These are phyloP conservation scores for Grantiella picta DNA, from an alignment of 2,113 vertebrate species.

Conservation along the genomic window DNA sequence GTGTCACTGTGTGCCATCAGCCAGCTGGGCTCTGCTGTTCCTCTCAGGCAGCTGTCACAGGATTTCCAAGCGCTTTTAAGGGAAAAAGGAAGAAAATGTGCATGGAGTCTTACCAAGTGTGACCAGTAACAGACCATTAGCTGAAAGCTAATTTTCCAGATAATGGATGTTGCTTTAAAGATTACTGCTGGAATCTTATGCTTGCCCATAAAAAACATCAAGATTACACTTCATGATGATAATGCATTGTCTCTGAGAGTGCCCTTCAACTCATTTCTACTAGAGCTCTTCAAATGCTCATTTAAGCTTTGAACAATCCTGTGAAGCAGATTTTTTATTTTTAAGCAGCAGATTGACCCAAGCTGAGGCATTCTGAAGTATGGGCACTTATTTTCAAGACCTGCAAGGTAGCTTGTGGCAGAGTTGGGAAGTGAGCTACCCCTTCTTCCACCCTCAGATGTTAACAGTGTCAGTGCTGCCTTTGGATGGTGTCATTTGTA, in stretches of 20 bases:
- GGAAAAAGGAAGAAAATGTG: not conserved
- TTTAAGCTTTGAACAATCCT: not conserved
- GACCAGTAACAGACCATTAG: conserved; percentile 15
- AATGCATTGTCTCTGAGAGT: not conserved
- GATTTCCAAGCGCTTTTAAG: not conserved
- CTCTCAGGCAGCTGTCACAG: not conserved
- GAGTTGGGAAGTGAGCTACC: not conserved
- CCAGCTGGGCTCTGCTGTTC: not conserved
- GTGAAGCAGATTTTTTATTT: not conserved
- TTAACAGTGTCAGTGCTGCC: not conserved
- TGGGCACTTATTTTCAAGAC: not conserved
- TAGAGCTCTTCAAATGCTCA: not conserved
- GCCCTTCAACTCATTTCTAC: not conserved
- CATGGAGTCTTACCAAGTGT: not conserved
- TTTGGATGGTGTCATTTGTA: not conserved
- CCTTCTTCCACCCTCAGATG: not conserved
- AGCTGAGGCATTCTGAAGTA: not conserved
- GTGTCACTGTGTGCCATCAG: fast-evolving
- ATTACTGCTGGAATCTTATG: conserved; percentile 8
- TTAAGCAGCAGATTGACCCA: not conserved
- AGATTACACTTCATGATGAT: not conserved
- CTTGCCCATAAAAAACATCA: not conserved
- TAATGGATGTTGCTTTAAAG: conserved; percentile 41
- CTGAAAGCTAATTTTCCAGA: conserved; percentile 36
- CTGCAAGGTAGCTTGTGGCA: not conserved